phyloP scores from a whole-genome alignment of 2,888 invertebrate species.

The Mellilla xanthometata region DNA sequence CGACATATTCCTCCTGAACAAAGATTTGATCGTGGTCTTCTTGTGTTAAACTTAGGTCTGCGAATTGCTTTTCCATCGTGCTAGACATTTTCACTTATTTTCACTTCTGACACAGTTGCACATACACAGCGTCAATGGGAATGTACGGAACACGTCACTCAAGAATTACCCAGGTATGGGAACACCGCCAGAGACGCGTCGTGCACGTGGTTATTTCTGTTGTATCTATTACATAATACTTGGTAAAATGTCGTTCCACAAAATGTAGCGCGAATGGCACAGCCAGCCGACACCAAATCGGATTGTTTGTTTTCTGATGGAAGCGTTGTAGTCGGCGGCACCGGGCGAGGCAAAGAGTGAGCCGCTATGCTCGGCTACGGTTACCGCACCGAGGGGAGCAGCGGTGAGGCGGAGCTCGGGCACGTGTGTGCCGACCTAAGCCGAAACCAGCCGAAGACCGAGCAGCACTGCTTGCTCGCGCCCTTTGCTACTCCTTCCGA shows the following conservation, averaged over 20 bases:
- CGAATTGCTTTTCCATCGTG: conserved; percentile 85
- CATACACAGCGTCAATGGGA: conserved; percentile 1
- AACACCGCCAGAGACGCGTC: conserved; percentile 15
- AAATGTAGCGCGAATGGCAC: conserved; percentile 36
- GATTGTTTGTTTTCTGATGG: conserved; percentile 26
- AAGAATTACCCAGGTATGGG: conserved; percentile 1
- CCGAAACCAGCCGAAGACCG: not conserved
- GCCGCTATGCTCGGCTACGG: conserved; percentile 24
- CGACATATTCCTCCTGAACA: conserved; percentile 84
- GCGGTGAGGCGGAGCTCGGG: conserved; percentile 46
- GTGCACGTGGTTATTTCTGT: conserved; percentile 68
- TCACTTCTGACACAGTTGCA: not conserved
- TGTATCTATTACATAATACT: conserved; percentile 65
- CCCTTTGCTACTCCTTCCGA: too few species aligned
- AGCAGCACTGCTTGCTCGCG: too few species aligned
- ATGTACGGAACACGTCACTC: conserved; percentile 10
- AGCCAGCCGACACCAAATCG: conserved; percentile 31
- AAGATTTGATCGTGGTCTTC: conserved; percentile 89
- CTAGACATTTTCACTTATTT: conserved; percentile 13
- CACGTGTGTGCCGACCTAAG: conserved; percentile 59
- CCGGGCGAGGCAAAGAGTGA: conserved; percentile 38
- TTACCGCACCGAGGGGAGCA: conserved; percentile 38
- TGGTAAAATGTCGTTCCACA: conserved; percentile 32
- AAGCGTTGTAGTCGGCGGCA: conserved; percentile 32
- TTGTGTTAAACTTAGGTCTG: conserved; percentile 86